Percentiles rank a stretch among this genome's conserved stretches.
phyloP scores from a whole-genome alignment of 1,140 invertebrate species.

The Nylanderia fulva region DNA sequence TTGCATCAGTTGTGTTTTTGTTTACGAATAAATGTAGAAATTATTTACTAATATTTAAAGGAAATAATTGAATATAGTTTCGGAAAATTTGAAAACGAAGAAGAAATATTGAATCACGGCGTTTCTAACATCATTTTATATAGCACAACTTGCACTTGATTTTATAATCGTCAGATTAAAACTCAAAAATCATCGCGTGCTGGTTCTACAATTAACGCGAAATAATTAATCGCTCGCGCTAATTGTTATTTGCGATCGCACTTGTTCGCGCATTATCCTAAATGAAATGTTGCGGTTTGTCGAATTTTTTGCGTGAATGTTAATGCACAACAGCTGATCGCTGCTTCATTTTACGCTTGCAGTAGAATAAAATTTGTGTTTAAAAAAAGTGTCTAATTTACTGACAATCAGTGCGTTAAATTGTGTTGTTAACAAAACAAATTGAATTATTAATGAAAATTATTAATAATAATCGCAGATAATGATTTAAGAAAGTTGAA shows the following conservation, averaged over 20 bases:
- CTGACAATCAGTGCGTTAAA: background rate
- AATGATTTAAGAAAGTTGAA: background rate
- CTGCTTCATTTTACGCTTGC: slow-evolving; percentile 19
- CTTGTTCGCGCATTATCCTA: background rate
- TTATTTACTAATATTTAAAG: background rate
- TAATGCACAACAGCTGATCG: background rate
- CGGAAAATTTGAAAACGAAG: background rate
- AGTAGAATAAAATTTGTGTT: background rate
- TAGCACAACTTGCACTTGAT: background rate
- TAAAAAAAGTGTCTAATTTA: background rate
- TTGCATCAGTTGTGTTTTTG: background rate
- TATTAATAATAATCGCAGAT: background rate
- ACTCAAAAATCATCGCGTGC: background rate
- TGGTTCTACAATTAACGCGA: slow-evolving; percentile 8
- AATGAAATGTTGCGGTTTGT: slow-evolving; percentile 1
- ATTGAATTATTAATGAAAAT: background rate
- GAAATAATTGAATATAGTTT: background rate
- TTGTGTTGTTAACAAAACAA: background rate
- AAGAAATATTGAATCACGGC: background rate
- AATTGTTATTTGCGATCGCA: slow-evolving; percentile 26
- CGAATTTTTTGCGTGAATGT: background rate
- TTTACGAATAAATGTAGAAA: background rate
- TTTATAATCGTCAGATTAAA: slow-evolving; percentile 18
- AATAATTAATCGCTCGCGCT: slow-evolving; percentile 25
- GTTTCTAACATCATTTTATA: background rate